Conservation (phyloP, 2,888 invertebrate species). For the Cynaeus angustus region DNA sequence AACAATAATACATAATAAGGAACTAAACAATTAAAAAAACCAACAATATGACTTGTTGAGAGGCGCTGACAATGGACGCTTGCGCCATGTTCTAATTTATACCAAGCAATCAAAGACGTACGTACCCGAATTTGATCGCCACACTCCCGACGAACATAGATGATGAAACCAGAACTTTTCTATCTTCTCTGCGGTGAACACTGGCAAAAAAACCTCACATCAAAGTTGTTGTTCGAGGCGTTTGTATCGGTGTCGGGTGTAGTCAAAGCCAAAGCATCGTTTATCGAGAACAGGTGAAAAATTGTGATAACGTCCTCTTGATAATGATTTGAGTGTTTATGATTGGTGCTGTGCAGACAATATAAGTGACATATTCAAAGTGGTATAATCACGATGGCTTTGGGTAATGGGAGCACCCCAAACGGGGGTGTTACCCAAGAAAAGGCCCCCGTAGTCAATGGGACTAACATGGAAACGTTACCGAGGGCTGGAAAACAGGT, state of each 20-base stretch:
- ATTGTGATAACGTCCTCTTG: conserved; percentile 18
- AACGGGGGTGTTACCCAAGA: conserved; percentile 71
- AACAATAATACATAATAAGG: neutral
- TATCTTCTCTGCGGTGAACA: conserved; percentile 43
- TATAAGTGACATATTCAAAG: conserved; percentile 20
- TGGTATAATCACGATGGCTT: conserved; percentile 64
- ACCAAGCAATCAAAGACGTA: conserved; percentile 36
- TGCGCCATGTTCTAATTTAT: conserved; percentile 47
- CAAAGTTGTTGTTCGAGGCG: conserved; percentile 57
- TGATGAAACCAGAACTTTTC: neutral
- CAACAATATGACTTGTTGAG: conserved; percentile 48
- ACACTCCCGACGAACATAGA: conserved; percentile 45
- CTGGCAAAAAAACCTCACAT: conserved; percentile 59
- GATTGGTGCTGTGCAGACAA: conserved; percentile 10
- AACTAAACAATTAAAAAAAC: neutral
- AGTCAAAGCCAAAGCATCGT: conserved; percentile 38
- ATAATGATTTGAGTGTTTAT: conserved; percentile 34
- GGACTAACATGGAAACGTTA: conserved; percentile 76
- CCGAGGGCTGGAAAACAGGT: conserved; percentile 77
- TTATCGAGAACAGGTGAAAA: conserved; percentile 37
- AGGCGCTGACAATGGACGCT: conserved; percentile 52
- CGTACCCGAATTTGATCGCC: conserved; percentile 18
- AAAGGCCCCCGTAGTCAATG: conserved; percentile 77
- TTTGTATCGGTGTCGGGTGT: conserved; percentile 55
- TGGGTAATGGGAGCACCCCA: conserved; percentile 70